Evolutionary conservation across 2,888 invertebrate species (phyloP).

Genomic region (Tenthredo amoena): DNA sequence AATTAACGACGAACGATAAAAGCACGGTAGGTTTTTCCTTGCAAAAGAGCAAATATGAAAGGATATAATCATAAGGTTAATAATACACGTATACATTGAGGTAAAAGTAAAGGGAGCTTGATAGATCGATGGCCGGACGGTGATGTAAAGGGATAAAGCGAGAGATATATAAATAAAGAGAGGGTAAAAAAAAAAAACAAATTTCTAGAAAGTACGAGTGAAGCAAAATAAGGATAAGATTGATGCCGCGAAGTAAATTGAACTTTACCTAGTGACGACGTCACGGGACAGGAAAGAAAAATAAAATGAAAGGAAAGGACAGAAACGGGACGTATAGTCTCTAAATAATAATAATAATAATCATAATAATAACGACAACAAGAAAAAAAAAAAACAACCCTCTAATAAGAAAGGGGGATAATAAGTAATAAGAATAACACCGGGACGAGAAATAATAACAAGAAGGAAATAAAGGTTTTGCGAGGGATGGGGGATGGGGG

Average conservation of each 20-base stretch:
- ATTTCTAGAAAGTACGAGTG: conserved; percentile 24
- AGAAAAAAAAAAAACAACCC: not conserved
- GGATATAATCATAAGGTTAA: not conserved
- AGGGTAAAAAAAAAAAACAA: not conserved
- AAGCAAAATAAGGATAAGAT: conserved; percentile 68
- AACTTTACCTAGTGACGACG: conserved; percentile 60
- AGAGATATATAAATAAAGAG: not conserved
- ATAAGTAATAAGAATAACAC: conserved; percentile 24
- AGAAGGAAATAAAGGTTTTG: not conserved
- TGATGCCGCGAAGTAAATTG: conserved; percentile 70
- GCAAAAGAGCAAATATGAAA: not conserved
- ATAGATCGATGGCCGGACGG: conserved; percentile 30
- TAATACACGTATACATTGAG: not conserved
- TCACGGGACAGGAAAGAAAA: not conserved
- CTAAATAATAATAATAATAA: conserved; percentile 2
- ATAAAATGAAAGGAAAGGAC: not conserved
- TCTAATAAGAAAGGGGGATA: conserved; percentile 18
- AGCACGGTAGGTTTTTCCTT: not conserved
- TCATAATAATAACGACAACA: not conserved
- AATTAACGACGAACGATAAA: not conserved
- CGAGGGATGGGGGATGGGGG: not conserved
- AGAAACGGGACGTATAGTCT: not conserved
- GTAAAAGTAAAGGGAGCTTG: conserved; percentile 36
- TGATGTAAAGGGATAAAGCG: not conserved
- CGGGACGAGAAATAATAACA: not conserved